These are phyloP conservation scores for Marcusenius ussheri DNA, from an alignment of 2,113 vertebrate genomes.

Conservation along the genomic window DNA sequence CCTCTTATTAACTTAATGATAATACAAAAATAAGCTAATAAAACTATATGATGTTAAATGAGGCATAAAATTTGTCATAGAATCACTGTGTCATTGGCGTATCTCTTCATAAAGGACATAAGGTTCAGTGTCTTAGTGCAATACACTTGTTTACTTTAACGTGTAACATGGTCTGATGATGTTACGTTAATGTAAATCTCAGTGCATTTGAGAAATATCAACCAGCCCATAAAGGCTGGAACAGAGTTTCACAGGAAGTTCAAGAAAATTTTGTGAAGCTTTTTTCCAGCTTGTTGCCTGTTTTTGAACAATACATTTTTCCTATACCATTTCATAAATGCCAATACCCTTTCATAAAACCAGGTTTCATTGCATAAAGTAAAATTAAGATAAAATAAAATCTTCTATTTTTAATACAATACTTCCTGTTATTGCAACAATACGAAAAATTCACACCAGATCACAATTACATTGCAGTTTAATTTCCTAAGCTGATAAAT, in stretches of 20 bases:
- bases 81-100: not conserved
- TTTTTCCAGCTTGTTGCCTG: not conserved
- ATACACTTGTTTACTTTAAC: not conserved
- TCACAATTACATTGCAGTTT: not conserved
- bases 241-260: not conserved
- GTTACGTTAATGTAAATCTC: not conserved
- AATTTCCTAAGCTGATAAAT: not conserved
- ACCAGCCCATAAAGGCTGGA: not conserved
- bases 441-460: not conserved
- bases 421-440: not conserved
- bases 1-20: not conserved
- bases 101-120: not conserved
- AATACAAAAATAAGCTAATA: not conserved
- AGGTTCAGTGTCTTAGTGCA: not conserved
- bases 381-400: not conserved
- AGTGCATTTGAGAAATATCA: not conserved
- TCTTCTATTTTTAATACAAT: not conserved
- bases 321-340: not conserved
- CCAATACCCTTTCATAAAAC: not conserved
- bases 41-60: not conserved
- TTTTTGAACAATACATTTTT: not conserved
- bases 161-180: not conserved
- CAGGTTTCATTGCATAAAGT: not conserved
- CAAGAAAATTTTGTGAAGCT: not conserved
- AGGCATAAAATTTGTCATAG: not conserved